Percentiles rank a stretch among this genome's conserved stretches.
Evolutionary conservation across 1,140 invertebrate genomes (phyloP).

Genomic region (Branchinecta lynchi): DNA sequence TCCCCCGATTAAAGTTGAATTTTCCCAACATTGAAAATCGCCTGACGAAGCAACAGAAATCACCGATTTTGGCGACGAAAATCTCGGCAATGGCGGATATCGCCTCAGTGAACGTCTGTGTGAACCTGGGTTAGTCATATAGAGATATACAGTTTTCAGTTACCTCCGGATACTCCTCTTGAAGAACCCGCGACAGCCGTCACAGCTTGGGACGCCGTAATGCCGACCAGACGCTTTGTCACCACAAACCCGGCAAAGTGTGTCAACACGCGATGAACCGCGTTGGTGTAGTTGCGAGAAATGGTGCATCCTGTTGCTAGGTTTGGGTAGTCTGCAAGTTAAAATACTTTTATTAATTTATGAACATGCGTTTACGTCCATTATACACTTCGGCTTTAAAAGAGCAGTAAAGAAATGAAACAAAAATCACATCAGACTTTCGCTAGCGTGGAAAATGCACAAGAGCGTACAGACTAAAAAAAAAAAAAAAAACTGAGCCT

Average conservation of each 20-base stretch:
- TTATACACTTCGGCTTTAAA: too few relatives aligned
- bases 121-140: too few relatives aligned
- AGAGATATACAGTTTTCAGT: slow-evolving; percentile 22
- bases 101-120: too few relatives aligned
- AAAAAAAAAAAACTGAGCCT: too few relatives aligned
- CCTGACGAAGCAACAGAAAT: too few relatives aligned
- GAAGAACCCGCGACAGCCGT: slow-evolving; percentile 82
- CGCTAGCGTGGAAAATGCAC: neutral
- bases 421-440: neutral
- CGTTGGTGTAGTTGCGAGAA: neutral
- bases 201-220: slow-evolving; percentile 77
- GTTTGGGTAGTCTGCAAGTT: neutral
- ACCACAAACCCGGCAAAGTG: slow-evolving; percentile 59
- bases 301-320: neutral
- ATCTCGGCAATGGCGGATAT: too few relatives aligned
- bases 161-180: slow-evolving; percentile 70
- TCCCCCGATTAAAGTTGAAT: too few relatives aligned
- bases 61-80: too few relatives aligned
- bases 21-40: too few relatives aligned
- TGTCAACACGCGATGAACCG: slow-evolving; percentile 22
- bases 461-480: too few relatives aligned
- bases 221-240: slow-evolving; percentile 85
- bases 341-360: neutral
- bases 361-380: neutral
- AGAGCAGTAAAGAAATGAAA: neutral